phyloP scores from a whole-genome alignment of 2,113 vertebrate species.

The Petrocephalus zakoni region DNA sequence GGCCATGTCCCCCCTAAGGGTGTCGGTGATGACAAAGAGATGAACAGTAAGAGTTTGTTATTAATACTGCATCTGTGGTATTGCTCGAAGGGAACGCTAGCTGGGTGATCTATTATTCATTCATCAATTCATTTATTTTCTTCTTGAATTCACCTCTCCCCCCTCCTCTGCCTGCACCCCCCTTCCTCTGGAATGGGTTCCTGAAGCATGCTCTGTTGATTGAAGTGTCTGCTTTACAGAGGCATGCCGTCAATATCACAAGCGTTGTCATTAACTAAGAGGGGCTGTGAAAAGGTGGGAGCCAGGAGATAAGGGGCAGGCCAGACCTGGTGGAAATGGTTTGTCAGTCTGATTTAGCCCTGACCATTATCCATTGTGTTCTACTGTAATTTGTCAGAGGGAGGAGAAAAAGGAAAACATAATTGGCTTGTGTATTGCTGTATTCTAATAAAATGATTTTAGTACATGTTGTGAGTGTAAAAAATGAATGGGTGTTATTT shows the following conservation, averaged over 20 bases:
- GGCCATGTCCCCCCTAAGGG: slow-evolving; percentile 74
- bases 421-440: slow-evolving; percentile 4
- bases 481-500: slow-evolving; percentile 2
- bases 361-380: slow-evolving; percentile 2
- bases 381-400: slow-evolving; percentile 3
- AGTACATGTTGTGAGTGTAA: slow-evolving; percentile 3
- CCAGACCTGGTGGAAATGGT: neutral
- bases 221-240: slow-evolving; percentile 17
- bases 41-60: slow-evolving; percentile 75
- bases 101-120: slow-evolving; percentile 72
- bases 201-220: slow-evolving; percentile 4
- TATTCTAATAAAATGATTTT: slow-evolving; percentile 16
- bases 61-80: slow-evolving; percentile 68
- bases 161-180: slow-evolving; percentile 28
- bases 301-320: neutral
- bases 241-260: slow-evolving; percentile 18
- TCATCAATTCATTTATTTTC: slow-evolving; percentile 74
- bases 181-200: slow-evolving; percentile 26
- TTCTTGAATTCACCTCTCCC: slow-evolving; percentile 59
- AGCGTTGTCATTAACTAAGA: slow-evolving; percentile 14
- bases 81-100: slow-evolving; percentile 60
- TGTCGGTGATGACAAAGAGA: slow-evolving; percentile 76
- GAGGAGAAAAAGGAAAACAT: neutral
- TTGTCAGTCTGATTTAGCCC: slow-evolving; percentile 12
- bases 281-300: neutral